Evolutionary conservation across 2,888 invertebrate genomes (phyloP).

Genomic region (Cantharis rufa): DNA sequence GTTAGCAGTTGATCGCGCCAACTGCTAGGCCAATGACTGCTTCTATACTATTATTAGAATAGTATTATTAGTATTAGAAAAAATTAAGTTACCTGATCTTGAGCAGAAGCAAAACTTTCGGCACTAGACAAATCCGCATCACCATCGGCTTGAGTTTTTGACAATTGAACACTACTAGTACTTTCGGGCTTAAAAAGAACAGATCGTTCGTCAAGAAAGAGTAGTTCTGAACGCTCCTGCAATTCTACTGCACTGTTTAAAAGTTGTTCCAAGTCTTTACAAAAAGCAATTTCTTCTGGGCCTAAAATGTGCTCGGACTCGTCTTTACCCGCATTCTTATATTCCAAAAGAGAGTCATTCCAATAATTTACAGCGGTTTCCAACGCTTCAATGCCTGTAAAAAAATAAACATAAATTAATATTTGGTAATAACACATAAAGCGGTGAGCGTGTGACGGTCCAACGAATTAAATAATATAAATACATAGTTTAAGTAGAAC

Average conservation of each 20-base stretch:
- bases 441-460: background rate
- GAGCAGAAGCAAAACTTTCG: constrained; percentile 95
- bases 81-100: constrained; percentile 73
- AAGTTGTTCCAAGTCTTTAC: constrained; percentile 76
- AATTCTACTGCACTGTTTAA: constrained; percentile 84
- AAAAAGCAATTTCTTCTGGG: constrained; percentile 85
- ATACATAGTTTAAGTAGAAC: no score
- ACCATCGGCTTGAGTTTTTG: constrained; percentile 55
- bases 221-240: constrained; percentile 83
- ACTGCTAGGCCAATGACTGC: no score
- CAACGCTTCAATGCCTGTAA: constrained; percentile 86
- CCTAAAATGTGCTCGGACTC: constrained; percentile 72
- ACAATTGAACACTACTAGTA: constrained; percentile 62
- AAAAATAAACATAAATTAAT: constrained; percentile 7
- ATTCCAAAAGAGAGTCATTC: constrained; percentile 91
- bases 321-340: constrained; percentile 64
- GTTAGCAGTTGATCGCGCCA: no score
- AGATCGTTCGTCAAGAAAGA: constrained; percentile 87
- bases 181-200: constrained; percentile 82
- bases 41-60: no score
- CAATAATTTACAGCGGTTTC: constrained; percentile 91
- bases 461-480: no score
- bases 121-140: constrained; percentile 82
- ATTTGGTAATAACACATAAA: background rate
- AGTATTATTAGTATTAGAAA: no score